These are phyloP conservation scores for Petroica traversi DNA, from an alignment of 2,113 vertebrate species.

Conservation along the genomic window DNA sequence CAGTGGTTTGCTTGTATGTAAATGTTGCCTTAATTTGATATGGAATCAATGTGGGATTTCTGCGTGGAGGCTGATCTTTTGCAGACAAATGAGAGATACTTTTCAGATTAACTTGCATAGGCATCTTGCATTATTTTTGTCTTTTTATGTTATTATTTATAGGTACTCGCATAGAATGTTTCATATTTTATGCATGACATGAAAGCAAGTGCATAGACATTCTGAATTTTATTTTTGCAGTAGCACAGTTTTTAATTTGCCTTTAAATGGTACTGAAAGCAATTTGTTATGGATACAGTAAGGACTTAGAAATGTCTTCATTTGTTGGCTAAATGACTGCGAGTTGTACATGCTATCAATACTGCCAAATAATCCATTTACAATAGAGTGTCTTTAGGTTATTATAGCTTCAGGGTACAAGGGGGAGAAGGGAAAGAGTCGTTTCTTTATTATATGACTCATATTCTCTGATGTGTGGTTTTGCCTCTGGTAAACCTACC, in stretches of 20 bases:
- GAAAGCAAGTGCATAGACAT: not conserved
- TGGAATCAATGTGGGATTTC: not conserved
- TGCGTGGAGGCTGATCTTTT: not conserved
- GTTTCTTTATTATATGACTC: conserved; percentile 44
- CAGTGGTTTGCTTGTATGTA: not conserved
- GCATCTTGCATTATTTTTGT: not conserved
- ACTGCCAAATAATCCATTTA: conserved; percentile 28
- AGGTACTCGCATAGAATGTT: not conserved
- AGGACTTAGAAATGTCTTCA: not conserved
- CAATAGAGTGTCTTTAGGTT: conserved; percentile 23
- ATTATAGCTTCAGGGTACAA: not conserved
- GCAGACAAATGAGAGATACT: not conserved
- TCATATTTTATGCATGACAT: not conserved
- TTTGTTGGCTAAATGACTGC: not conserved
- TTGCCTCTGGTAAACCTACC: conserved; percentile 61
- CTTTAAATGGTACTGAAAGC: not conserved
- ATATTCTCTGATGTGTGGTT: conserved; percentile 56
- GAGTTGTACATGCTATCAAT: not conserved
- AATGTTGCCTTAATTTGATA: not conserved
- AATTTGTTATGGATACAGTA: not conserved
- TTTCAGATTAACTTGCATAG: not conserved
- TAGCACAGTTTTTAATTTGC: not conserved
- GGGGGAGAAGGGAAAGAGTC: not conserved
- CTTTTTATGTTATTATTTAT: not conserved
- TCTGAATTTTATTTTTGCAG: not conserved